A percentile compares a stretch with the other conserved stretches of the same genome.
phyloP scores from a whole-genome alignment of 1,140 invertebrate species.

The Drosophila azteca region DNA sequence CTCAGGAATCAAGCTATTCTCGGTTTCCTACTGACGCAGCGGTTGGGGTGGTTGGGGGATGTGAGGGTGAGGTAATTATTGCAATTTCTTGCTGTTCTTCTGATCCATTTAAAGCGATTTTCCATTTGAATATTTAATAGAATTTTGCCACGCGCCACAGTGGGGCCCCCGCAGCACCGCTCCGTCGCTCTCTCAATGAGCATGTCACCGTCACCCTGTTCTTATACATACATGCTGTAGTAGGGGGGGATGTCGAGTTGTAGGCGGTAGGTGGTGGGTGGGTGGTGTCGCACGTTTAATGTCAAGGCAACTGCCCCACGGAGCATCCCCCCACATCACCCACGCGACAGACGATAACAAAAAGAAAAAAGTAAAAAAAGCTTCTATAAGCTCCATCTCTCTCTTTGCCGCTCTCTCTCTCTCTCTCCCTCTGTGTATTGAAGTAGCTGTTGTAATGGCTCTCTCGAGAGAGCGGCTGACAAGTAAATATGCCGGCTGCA shows the following conservation, averaged over 20 bases:
- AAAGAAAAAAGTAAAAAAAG: too few species aligned
- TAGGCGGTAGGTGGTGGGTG: background rate
- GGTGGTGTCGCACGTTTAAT: slow-evolving; percentile 31
- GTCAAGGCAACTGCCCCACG: slow-evolving; percentile 49
- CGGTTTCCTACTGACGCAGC: slow-evolving; percentile 7
- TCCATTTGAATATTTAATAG: slow-evolving; percentile 69
- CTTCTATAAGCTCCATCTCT: slow-evolving; percentile 33
- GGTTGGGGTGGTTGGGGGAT: slow-evolving; percentile 21
- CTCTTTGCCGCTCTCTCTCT: background rate
- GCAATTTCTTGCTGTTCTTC: slow-evolving; percentile 35
- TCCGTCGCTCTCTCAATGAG: slow-evolving; percentile 7
- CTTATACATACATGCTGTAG: background rate
- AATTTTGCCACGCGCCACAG: slow-evolving; percentile 63
- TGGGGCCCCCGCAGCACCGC: slow-evolving; percentile 2
- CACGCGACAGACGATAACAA: too few species aligned
- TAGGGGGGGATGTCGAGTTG: background rate
- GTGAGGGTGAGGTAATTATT: slow-evolving; percentile 41
- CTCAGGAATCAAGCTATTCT: too few species aligned
- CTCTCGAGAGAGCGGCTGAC: slow-evolving; percentile 36
- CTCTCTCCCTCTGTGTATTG: slow-evolving; percentile 1
- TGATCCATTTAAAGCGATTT: slow-evolving; percentile 47
- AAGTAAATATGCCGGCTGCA: slow-evolving; percentile 58
- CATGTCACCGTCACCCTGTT: slow-evolving; percentile 33
- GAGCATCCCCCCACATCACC: slow-evolving; percentile 1
- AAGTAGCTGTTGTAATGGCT: background rate